These are phyloP conservation scores for Sander lucioperca DNA, from an alignment of 2,113 vertebrate genomes.

Conservation along the genomic window DNA sequence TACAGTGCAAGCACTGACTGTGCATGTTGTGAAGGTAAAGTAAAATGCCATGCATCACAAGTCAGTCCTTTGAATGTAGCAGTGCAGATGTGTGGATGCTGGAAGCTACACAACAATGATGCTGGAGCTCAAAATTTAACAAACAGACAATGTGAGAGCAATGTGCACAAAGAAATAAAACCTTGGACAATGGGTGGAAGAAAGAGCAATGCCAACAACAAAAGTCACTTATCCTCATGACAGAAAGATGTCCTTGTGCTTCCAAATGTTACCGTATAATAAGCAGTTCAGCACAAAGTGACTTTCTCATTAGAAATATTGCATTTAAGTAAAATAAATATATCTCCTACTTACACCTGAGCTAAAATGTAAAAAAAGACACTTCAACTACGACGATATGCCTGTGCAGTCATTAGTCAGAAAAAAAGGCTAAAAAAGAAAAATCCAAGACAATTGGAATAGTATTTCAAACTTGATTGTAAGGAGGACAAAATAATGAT, in stretches of 20 bases:
- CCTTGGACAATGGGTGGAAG: slow-evolving; percentile 63
- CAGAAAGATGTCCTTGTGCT: slow-evolving; percentile 9
- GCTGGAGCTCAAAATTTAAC: slow-evolving; percentile 48
- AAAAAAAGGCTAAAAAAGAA: slow-evolving; percentile 16
- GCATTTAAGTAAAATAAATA: not conserved
- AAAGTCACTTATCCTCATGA: slow-evolving; percentile 20
- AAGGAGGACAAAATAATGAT: slow-evolving; percentile 44
- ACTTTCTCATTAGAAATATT: slow-evolving; percentile 38
- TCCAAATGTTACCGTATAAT: slow-evolving; percentile 26
- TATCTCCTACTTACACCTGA: slow-evolving; percentile 22
- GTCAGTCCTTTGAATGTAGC: slow-evolving; percentile 60
- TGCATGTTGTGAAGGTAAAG: slow-evolving; percentile 66
- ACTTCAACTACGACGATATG: slow-evolving; percentile 38
- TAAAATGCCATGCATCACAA: slow-evolving; percentile 76
- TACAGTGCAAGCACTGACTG: slow-evolving; percentile 22
- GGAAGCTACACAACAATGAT: slow-evolving; percentile 45
- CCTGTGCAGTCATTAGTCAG: slow-evolving; percentile 48
- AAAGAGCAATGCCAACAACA: slow-evolving; percentile 60
- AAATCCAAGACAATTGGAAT: slow-evolving; percentile 35
- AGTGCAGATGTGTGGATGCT: slow-evolving; percentile 63
- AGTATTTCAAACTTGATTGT: slow-evolving; percentile 51
- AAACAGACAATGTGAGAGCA: slow-evolving; percentile 57
- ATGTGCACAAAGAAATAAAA: slow-evolving; percentile 67
- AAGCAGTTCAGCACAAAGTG: slow-evolving; percentile 23
- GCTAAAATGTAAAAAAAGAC: slow-evolving; percentile 45